Percentiles rank a stretch among this genome's conserved stretches.
Conservation (phyloP, 2,888 invertebrate species). For the Mycalesis mineus region DNA sequence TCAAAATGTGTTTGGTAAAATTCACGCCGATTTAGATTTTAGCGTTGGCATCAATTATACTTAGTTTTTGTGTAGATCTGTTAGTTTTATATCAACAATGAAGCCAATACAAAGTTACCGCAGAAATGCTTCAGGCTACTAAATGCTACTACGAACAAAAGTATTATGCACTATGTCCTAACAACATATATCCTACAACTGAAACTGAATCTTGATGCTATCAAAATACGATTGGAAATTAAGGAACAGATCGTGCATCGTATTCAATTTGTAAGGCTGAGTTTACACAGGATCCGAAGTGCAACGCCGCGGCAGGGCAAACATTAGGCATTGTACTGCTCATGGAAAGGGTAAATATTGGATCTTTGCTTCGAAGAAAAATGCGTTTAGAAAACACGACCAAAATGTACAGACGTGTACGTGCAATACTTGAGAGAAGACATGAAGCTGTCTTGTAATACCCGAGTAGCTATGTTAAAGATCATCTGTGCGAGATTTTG, state of each 20-base stretch:
- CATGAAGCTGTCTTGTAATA: not conserved
- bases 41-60: too few relatives aligned
- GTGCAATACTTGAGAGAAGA: not conserved
- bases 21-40: too few relatives aligned
- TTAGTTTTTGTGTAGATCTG: not conserved
- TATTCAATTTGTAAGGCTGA: conserved; percentile 64
- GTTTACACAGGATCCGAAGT: conserved; percentile 76
- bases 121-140: conserved; percentile 67
- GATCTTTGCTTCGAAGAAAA: conserved; percentile 71
- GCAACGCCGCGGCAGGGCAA: conserved; percentile 71
- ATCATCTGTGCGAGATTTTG: too few relatives aligned
- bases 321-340: conserved; percentile 73
- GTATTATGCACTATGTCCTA: conserved; percentile 61
- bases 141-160: conserved; percentile 72
- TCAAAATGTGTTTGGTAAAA: too few relatives aligned
- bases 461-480: too few relatives aligned
- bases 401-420: conserved; percentile 45
- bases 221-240: conserved; percentile 37
- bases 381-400: conserved; percentile 70
- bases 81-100: not conserved
- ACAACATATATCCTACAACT: conserved; percentile 32
- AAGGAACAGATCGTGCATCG: not conserved
- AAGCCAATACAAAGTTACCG: conserved; percentile 56
- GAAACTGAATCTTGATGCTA: conserved; percentile 38
- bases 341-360: conserved; percentile 72